These are phyloP conservation scores for Bagarius yarrelli DNA, from an alignment of 2,113 vertebrate species.

Conservation along the genomic window DNA sequence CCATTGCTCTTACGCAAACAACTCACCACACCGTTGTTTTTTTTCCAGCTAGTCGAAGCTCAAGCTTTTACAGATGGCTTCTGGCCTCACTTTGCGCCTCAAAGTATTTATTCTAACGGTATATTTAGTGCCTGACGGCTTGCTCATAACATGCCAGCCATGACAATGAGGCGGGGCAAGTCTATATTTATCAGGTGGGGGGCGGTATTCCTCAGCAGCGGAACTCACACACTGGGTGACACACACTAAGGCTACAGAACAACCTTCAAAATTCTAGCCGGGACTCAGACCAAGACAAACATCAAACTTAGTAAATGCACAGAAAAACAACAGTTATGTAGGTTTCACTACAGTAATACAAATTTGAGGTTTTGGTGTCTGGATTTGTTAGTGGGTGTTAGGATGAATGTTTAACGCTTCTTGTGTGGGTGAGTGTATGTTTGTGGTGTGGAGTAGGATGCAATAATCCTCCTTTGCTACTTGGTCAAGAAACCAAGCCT, in stretches of 20 bases:
- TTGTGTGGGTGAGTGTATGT: conserved; percentile 29
- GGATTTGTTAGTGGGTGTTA: conserved; percentile 41
- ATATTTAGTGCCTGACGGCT: conserved; percentile 70
- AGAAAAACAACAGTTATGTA: conserved; percentile 52
- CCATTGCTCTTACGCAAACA: conserved; percentile 56
- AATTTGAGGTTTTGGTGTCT: conserved; percentile 42
- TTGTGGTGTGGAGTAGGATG: conserved; percentile 28
- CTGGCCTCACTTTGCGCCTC: conserved; percentile 64
- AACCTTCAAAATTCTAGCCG: conserved; percentile 8
- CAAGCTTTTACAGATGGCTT: conserved; percentile 59
- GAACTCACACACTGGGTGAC: conserved; percentile 31
- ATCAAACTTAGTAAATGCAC: conserved; percentile 51
- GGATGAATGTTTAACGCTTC: conserved; percentile 35
- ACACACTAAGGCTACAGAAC: conserved; percentile 36
- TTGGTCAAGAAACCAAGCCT: neutral
- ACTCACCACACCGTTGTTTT: conserved; percentile 44
- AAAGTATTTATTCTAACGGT: conserved; percentile 71
- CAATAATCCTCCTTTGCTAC: neutral
- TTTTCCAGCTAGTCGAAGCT: conserved; percentile 50
- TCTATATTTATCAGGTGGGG: conserved; percentile 70
- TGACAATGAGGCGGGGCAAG: conserved; percentile 70
- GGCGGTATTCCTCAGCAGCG: conserved; percentile 64
- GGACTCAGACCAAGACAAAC: conserved; percentile 33
- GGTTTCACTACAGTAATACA: conserved; percentile 36
- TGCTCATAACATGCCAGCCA: conserved; percentile 67